Evolutionary conservation across 2,888 invertebrate genomes (phyloP).

Genomic region (Ethmia dodecea): DNA sequence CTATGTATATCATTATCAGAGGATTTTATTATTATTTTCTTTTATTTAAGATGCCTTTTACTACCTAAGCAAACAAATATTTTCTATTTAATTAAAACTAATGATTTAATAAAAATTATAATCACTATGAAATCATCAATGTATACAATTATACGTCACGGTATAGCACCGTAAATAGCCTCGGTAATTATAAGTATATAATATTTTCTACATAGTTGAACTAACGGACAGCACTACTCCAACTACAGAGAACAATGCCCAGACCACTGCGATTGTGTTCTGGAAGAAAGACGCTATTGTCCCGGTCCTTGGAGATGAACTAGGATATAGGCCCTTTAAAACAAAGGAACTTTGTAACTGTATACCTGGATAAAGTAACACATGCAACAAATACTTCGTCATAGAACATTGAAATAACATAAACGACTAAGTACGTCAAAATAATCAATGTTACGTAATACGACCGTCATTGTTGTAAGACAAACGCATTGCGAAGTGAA

Average conservation of each 20-base stretch:
- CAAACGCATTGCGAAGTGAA: conserved; percentile 16
- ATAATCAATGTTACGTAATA: neutral
- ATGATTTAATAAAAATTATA: too few relatives aligned
- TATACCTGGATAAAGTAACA: neutral
- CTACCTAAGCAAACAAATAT: too few relatives aligned
- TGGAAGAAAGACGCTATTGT: conserved; percentile 54
- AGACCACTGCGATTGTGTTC: conserved; percentile 49
- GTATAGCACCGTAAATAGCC: too few relatives aligned
- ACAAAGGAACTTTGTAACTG: conserved; percentile 24
- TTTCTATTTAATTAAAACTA: too few relatives aligned
- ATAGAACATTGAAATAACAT: neutral
- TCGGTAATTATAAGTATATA: too few relatives aligned
- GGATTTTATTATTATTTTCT: too few relatives aligned
- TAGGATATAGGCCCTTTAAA: conserved; percentile 29
- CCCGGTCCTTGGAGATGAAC: conserved; percentile 39
- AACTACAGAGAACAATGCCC: conserved; percentile 49
- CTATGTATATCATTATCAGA: too few relatives aligned
- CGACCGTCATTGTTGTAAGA: conserved; percentile 1
- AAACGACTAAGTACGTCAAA: neutral
- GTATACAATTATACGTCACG: too few relatives aligned
- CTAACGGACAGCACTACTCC: conserved; percentile 27
- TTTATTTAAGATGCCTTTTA: too few relatives aligned
- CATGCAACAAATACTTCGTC: neutral
- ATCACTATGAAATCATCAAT: too few relatives aligned
- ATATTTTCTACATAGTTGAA: too few relatives aligned